Base-by-base conservation (phyloP, 2,888 invertebrate species). In the Athalia rosae region DNA sequence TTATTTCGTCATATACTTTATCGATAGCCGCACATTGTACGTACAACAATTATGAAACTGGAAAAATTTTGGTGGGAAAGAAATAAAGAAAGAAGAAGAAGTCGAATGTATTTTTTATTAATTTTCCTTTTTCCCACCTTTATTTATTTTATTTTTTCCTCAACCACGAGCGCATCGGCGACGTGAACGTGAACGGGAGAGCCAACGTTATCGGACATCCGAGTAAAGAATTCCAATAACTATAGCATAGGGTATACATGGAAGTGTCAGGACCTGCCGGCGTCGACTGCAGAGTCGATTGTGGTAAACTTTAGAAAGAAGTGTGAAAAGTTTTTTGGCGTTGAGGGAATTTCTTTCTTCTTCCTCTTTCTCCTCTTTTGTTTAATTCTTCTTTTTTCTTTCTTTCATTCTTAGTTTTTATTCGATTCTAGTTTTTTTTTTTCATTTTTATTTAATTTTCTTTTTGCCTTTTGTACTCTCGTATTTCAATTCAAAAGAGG, bases 151-250 rank as follows among this genome's bases (percentile, higher is more conserved):
- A 0, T 28, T 28, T 28, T 28, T 28, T 28, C 2, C 28, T 28
- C 2, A 28, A 28, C 28, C 28, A 28, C 28, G 28, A 28, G 28
- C 28, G 28, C 28, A 28, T 28, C 28, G 28, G 28, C 28, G 28
- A 28, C 28, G 28, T 28, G 28, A 28, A 28, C 5, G 53, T 28
- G 28, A 6, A 6, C 7, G 50, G 8, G 13, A 7, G 67, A 67
- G n/a, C 9, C 43, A 56, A 71, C 8, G 53, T 67, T 53, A 71
- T 71, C 45, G 58, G 56, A 43, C n/a, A 58, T 45, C 43, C 58
- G 45, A 53, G n/a, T 71, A 71, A 43, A 58, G 69, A 71, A 71
- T 58, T 71, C 71, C 71, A 58, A 71, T 71, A 71, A 45, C 71
- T 58, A 45, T 45, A 28, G 28, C 11, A n/a, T 8, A 13, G 3